Percentiles rank a stretch among this genome's conserved stretches.
These are phyloP conservation scores for Cephus cinctus DNA, from an alignment of 1,140 invertebrate species.

Conservation along the genomic window DNA sequence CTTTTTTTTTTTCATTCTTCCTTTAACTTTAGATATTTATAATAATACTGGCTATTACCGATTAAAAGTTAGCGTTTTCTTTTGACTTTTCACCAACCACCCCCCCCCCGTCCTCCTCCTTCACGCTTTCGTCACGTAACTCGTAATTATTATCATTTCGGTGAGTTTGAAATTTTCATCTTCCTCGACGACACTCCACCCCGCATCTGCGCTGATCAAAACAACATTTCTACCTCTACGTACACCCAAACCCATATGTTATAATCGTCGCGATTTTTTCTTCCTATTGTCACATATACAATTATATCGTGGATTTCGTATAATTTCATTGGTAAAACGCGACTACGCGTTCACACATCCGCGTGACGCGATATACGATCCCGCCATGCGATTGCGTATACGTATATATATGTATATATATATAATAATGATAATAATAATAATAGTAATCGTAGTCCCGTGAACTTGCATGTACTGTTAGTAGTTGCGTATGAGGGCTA, in stretches of 20 bases:
- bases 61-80: constrained; percentile 23
- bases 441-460: too few relatives aligned
- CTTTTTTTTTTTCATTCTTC: constrained; percentile 12
- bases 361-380: too few relatives aligned
- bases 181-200: neutral
- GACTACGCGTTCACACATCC: too few relatives aligned
- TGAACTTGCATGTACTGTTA: constrained; percentile 15
- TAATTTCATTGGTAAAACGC: too few relatives aligned
- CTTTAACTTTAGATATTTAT: constrained; percentile 25
- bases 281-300: constrained; percentile 20
- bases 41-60: constrained; percentile 44
- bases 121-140: too few relatives aligned
- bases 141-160: constrained; percentile 43
- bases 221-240: too few relatives aligned
- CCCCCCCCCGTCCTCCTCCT: too few relatives aligned
- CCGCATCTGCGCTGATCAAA: too few relatives aligned
- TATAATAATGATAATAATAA: too few relatives aligned
- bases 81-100: constrained; percentile 24
- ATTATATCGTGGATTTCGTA: constrained; percentile 10
- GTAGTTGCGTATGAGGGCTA: constrained; percentile 21
- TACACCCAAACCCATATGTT: too few relatives aligned
- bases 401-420: constrained; percentile 15
- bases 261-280: too few relatives aligned
- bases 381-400: too few relatives aligned
- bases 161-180: constrained; percentile 24